Conservation (phyloP, 2,888 invertebrate species). For the Halictus ligatus region DNA sequence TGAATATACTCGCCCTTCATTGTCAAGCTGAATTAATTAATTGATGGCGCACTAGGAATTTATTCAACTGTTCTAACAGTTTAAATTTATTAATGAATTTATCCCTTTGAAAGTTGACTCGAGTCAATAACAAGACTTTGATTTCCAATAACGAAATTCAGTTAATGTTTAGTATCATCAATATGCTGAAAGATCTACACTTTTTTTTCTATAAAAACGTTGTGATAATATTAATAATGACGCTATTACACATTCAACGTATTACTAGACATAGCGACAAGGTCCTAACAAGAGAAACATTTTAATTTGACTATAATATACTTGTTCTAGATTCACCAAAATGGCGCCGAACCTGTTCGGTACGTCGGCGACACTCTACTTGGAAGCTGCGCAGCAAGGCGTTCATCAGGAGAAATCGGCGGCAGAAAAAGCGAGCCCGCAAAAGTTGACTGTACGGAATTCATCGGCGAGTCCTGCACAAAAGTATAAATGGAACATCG, state of each 20-base stretch:
- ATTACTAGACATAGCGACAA: neutral
- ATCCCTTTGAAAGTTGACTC: too few relatives aligned
- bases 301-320: neutral
- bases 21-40: too few relatives aligned
- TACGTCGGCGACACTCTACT: constrained; percentile 85
- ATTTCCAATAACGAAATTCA: too few relatives aligned
- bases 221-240: neutral
- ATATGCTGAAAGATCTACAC: too few relatives aligned
- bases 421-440: constrained; percentile 46
- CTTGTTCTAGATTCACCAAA: constrained; percentile 73
- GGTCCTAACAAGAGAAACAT: neutral
- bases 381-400: constrained; percentile 82
- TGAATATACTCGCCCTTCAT: too few relatives aligned
- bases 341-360: constrained; percentile 89
- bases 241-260: too few relatives aligned
- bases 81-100: too few relatives aligned
- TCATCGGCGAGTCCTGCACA: constrained; percentile 58
- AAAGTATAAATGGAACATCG: constrained; percentile 88
- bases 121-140: too few relatives aligned
- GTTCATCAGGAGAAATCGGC: constrained; percentile 73
- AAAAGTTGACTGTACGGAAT: constrained; percentile 59
- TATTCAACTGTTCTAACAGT: too few relatives aligned
- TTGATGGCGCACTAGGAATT: too few relatives aligned
- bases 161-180: too few relatives aligned
- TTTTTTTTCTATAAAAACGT: neutral